Base-by-base conservation (phyloP, 2,797 vertebrate genomes). In the Pygocentrus nattereri region DNA sequence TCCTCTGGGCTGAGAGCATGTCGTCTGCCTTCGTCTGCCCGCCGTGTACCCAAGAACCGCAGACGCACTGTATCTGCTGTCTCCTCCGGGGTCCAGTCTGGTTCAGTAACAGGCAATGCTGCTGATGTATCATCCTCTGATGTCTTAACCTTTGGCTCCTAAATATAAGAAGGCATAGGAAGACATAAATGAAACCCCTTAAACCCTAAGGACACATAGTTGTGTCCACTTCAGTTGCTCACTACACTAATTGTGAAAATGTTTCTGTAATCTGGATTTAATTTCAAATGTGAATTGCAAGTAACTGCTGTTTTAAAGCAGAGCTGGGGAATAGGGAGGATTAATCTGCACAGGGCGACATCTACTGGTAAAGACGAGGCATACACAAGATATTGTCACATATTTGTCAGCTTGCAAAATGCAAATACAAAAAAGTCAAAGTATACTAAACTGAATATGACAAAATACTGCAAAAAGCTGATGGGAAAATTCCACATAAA, bases 1-100 rank as follows among this genome's bases (percentile, higher is more conserved):
- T 90, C 89, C 31, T 86, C 87, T 0, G 83, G 77, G 47, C 70
- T 80, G 18, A 65, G 62, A 21, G 62, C 62, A 65, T 65, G 62
- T 0, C 62, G 30, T 21, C 31, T 21, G 31, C 31, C 31, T 18
- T 65, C 62, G 19, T 65, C 30, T 21, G 6, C 62, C 18, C 62
- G 7, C 30, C 30, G 62, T 21, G 62, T 10, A 8, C 62, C 62
- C 31, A 65, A 19, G 30, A 65, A 30, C 6, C 62, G 30, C 8
- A 65, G 18, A 8, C 62, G 62, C 31, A 65, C 62, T 0, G 62
- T 34, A 19, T 65, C 62, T 34, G 62, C 62, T 38, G 62, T 65
- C 21, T 65, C 62, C 30, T 65, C 62, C 5, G 31, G 38, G 30
- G 6, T 65, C 62, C 62, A 65, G 18, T 34, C 62, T 65, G 62